Conservation (phyloP, 1,140 invertebrate genomes). For the Coenobita brevimanus region DNA sequence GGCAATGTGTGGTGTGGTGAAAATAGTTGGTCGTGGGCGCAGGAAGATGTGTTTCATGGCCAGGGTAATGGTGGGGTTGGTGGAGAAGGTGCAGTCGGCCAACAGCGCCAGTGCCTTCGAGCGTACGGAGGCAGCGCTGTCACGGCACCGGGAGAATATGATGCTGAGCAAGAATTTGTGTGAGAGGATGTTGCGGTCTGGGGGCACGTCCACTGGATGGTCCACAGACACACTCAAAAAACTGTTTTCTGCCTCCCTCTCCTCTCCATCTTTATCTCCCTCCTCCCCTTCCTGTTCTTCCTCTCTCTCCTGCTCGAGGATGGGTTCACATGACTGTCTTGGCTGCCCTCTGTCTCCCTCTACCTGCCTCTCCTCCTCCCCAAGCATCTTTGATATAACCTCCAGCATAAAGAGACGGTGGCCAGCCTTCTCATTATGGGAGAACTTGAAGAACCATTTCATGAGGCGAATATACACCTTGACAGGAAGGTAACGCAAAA, state of each 20-base stretch:
- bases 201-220: conserved; percentile 50
- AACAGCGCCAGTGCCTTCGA: conserved; percentile 77
- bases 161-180: conserved; percentile 75
- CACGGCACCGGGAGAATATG: conserved; percentile 76
- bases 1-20: conserved; percentile 57
- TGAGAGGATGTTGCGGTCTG: conserved; percentile 68
- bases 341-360: neutral
- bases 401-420: conserved; percentile 78
- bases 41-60: conserved; percentile 75
- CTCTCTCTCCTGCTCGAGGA: conserved; percentile 56
- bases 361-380: conserved; percentile 70
- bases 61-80: conserved; percentile 71
- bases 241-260: conserved; percentile 61
- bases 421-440: conserved; percentile 75
- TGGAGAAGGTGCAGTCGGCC: conserved; percentile 74
- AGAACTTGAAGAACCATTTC: conserved; percentile 76
- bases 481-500: conserved; percentile 72
- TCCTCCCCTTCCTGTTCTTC: neutral
- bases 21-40: conserved; percentile 71
- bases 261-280: neutral
- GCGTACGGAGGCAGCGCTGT: conserved; percentile 77
- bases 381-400: conserved; percentile 76
- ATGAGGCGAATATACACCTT: conserved; percentile 72
- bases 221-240: conserved; percentile 52
- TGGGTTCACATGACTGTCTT: neutral